Evolutionary conservation across 2,113 vertebrate species (phyloP).

Genomic region (Cryptomyrus ogoouensis): DNA sequence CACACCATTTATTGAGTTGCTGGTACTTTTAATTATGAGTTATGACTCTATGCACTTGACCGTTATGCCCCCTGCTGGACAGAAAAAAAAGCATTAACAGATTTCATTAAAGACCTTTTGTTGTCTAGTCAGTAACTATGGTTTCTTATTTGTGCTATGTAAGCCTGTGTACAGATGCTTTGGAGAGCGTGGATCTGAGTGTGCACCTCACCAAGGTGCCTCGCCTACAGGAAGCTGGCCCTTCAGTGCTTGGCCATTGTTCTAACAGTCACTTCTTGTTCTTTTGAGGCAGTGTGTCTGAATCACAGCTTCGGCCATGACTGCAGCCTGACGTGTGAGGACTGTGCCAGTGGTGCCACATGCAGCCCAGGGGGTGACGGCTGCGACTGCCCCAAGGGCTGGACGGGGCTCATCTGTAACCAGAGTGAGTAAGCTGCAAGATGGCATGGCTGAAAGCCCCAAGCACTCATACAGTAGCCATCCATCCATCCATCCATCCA

Average conservation of each 20-base stretch:
- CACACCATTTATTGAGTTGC: not conserved
- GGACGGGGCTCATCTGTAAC: constrained; percentile 81
- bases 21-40: not conserved
- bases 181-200: not conserved
- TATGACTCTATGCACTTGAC: not conserved
- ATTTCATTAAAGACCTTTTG: not conserved
- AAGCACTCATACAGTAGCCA: not conserved
- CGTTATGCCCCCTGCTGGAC: not conserved
- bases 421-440: constrained; percentile 69
- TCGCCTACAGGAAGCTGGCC: not conserved
- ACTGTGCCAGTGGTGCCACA: constrained; percentile 73
- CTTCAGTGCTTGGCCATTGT: not conserved
- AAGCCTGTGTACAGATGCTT: not conserved
- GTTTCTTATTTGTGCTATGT: not conserved
- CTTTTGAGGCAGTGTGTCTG: constrained; percentile 73
- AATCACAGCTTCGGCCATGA: constrained; percentile 78
- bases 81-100: not conserved
- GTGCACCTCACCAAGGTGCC: too few species aligned
- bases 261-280: not conserved
- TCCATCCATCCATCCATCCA: not conserved
- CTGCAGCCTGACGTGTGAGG: constrained; percentile 84
- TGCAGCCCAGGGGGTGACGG: constrained; percentile 59
- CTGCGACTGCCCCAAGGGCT: constrained; percentile 75
- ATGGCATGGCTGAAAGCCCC: not conserved
- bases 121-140: not conserved